These are phyloP conservation scores for Chionoecetes opilio DNA, from an alignment of 1,140 invertebrate genomes.

Conservation along the genomic window DNA sequence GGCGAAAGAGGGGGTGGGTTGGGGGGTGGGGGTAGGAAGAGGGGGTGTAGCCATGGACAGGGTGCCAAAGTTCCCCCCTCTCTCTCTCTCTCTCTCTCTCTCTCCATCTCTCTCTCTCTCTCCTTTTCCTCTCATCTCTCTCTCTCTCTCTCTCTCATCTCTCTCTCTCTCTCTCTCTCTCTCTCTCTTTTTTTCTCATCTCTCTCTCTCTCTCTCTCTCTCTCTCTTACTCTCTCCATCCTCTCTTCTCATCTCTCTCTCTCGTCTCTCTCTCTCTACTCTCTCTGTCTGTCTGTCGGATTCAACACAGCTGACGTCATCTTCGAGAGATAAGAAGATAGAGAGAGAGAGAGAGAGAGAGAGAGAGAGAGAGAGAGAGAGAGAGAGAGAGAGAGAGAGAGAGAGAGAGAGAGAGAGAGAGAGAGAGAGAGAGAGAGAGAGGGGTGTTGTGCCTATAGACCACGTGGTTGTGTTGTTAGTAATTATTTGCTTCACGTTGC, in stretches of 20 bases:
- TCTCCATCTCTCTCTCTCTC: neutral
- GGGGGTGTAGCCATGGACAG: no score
- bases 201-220: constrained; percentile 8
- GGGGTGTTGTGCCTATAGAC: neutral
- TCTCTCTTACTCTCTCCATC: neutral
- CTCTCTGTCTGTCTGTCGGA: neutral
- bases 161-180: neutral
- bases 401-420: no score
- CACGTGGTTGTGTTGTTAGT: neutral
- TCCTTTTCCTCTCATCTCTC: neutral
- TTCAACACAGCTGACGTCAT: no score
- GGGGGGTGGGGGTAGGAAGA: no score
- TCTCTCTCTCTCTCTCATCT: constrained; percentile 25
- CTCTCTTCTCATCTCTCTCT: neutral
- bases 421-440: no score
- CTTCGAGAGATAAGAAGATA: no score
- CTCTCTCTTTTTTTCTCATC: neutral
- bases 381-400: no score
- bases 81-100: constrained; percentile 8
- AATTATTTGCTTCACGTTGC: no score
- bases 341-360: no score
- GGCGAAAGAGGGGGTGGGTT: neutral
- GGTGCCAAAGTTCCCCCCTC: neutral
- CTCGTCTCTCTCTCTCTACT: constrained; percentile 13
- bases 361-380: no score